Evolutionary conservation across 2,113 vertebrate genomes (phyloP).

Genomic region (Cercocebus atys): DNA sequence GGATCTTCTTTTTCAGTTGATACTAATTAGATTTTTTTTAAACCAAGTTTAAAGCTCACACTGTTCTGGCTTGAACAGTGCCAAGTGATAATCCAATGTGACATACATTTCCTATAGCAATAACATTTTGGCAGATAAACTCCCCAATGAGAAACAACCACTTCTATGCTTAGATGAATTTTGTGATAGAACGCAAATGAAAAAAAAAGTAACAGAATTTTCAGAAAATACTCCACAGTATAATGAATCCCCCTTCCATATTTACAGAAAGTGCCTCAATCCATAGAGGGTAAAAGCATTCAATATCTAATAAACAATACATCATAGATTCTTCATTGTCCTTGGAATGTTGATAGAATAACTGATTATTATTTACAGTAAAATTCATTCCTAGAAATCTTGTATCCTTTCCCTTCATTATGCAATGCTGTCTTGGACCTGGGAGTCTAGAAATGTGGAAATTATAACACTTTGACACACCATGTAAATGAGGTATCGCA

Average conservation of each 20-base stretch:
- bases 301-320: constrained; percentile 20
- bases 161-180: constrained; percentile 79
- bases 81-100: constrained; percentile 82
- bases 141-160: constrained; percentile 80
- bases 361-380: constrained; percentile 31
- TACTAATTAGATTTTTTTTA: constrained; percentile 74
- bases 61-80: constrained; percentile 78
- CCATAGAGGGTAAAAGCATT: constrained; percentile 48
- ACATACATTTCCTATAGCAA: constrained; percentile 83
- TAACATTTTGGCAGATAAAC: constrained; percentile 83
- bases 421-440: constrained; percentile 69
- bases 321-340: constrained; percentile 19
- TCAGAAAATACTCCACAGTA: not conserved
- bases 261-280: constrained; percentile 61
- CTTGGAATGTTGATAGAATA: constrained; percentile 39
- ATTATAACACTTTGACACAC: constrained; percentile 81
- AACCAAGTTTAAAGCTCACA: constrained; percentile 74
- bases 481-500: constrained; percentile 80
- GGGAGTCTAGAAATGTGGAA: constrained; percentile 78
- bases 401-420: constrained; percentile 62
- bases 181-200: constrained; percentile 79
- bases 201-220: constrained; percentile 66
- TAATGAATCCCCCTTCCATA: constrained; percentile 58
- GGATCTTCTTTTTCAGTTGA: constrained; percentile 67
- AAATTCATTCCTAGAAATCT: constrained; percentile 68